Base-by-base conservation (phyloP, 2,113 vertebrate genomes). In the Chrysemys picta region DNA sequence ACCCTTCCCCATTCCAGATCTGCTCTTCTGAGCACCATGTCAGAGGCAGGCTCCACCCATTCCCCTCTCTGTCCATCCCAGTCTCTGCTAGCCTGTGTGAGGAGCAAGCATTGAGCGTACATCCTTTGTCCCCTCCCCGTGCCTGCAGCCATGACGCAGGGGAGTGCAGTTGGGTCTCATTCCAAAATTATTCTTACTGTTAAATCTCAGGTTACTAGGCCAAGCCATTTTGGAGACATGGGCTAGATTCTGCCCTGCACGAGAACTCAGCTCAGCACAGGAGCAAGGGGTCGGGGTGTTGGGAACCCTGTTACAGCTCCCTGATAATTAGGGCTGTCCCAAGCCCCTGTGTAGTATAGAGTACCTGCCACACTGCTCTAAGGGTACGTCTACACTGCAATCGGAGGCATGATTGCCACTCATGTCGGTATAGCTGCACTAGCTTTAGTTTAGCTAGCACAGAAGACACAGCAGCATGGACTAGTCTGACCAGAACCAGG, bases 41-140 rank as follows among this genome's bases (percentile, higher is more conserved):
- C n/a, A 84, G 21, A 0, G 2, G 25, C 8, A 84, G 45, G 49
- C 56, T 49, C 49, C 82, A 1, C 42, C 69, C 8, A 14, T 57
- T 93, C 49, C 80, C n/a, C 79, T 14, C 27, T 0, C 42, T 94
- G 38, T 62, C 21, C 65, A 80, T 54, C 10, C 35, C 38, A 2
- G 54, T 6, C 2, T 50, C 38, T 83, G 49, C 7, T 49, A 47
- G 0, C 14, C 62, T 16, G 31, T 5, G 0, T 84, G 57, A 65
- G 91, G 69, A 52, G 11, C 69, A 47, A 1, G 35, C 9, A 13
- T 0, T 1, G 79, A 62, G 49, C 19, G 47, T 14, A 4, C 82
- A 85, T 75, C 57, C 24, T 27, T 93, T 90, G 78, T 85, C 42
- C 45, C 13, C 2, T 57, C 5, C 17, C 80, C 87, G 53, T 92